Percentiles rank a stretch among this genome's conserved stretches.
phyloP scores from a whole-genome alignment of 2,113 vertebrate genomes.

The cattle (Bos taurus) region ARS-UCD2.0 NC_037342.1:13108501-13109000 shows the following conservation, averaged over 20 bases:
- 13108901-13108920: background rate
- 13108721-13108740: background rate
- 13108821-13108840: constrained; percentile 5
- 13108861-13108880: background rate
- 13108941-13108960: background rate
- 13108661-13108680: background rate
- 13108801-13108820: background rate
- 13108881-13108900: background rate
- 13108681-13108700: background rate
- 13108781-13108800: background rate
- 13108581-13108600: background rate
- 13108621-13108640: background rate
- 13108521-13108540: background rate
- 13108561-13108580: background rate
- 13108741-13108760: background rate
- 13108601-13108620: background rate
- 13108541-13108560: background rate
- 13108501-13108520: background rate
- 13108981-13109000: background rate
- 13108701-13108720: background rate
- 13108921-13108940: background rate
- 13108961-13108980: background rate
- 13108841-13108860: background rate
- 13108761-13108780: background rate
- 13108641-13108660: background rate